Evolutionary conservation across 2,113 vertebrate species (phyloP).

Genomic region (Phylloscopus whistleri): DNA sequence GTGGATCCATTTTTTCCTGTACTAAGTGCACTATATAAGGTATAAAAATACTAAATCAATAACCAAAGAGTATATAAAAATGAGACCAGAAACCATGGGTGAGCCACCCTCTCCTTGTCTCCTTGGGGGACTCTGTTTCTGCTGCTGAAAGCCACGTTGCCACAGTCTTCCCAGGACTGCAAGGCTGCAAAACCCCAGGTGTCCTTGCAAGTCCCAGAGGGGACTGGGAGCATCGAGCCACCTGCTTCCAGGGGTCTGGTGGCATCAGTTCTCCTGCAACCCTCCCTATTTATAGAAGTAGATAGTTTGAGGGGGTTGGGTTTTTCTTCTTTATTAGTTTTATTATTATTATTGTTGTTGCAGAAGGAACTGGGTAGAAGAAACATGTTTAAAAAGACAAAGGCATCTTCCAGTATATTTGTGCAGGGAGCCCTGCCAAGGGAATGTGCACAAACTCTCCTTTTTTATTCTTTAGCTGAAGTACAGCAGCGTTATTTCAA

Average conservation of each 20-base stretch:
- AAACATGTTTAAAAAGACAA: background rate
- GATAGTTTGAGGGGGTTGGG: background rate
- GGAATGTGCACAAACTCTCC: background rate
- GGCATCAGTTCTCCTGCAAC: background rate
- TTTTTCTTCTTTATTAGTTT: background rate
- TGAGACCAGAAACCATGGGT: background rate
- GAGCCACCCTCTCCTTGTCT: background rate
- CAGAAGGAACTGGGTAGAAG: background rate
- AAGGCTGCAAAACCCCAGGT: background rate
- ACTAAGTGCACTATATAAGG: constrained; percentile 28
- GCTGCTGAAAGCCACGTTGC: background rate
- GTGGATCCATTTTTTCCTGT: constrained; percentile 16
- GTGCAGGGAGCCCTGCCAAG: background rate
- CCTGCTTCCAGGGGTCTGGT: background rate
- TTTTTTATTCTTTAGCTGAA: background rate
- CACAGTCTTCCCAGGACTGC: background rate
- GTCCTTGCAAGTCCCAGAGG: background rate
- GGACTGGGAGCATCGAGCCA: background rate
- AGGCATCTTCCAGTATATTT: background rate
- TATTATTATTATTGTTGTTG: background rate
- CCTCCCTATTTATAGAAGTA: background rate
- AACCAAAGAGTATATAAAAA: constrained; percentile 27
- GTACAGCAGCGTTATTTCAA: background rate
- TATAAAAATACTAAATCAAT: constrained; percentile 19
- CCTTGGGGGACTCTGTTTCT: background rate